Conservation (phyloP, 2,888 invertebrate species). For the Synanthedon vespiformis region DNA sequence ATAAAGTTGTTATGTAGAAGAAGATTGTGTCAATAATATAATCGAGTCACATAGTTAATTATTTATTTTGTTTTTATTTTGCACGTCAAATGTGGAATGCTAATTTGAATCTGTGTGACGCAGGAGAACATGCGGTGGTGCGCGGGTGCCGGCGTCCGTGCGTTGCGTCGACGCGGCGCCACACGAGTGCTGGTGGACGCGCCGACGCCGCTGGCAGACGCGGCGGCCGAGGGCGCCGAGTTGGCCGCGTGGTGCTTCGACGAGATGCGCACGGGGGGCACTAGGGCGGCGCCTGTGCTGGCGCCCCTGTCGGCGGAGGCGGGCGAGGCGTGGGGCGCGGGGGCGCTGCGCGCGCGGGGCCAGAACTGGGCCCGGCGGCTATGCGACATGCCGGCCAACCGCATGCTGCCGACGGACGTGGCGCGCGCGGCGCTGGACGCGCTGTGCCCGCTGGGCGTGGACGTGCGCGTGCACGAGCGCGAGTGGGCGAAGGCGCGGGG, state of each 20-base stretch:
- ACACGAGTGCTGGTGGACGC: constrained; percentile 61
- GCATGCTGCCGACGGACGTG: constrained; percentile 81
- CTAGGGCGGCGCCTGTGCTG: not conserved
- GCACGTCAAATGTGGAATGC: too few relatives aligned
- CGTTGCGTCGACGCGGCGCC: constrained; percentile 27
- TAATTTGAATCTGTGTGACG: too few relatives aligned
- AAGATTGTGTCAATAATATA: too few relatives aligned
- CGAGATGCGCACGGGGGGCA: not conserved
- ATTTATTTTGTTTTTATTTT: too few relatives aligned
- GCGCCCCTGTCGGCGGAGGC: not conserved
- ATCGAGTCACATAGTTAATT: too few relatives aligned
- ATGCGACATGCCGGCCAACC: constrained; percentile 82
- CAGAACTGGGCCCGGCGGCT: constrained; percentile 83
- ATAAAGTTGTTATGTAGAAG: too few relatives aligned
- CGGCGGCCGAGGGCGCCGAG: constrained; percentile 76
- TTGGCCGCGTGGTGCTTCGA: constrained; percentile 70
- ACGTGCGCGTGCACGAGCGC: constrained; percentile 66
- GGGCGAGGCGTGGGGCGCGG: constrained; percentile 62
- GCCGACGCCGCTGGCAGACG: constrained; percentile 59
- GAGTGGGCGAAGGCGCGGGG: constrained; percentile 74
- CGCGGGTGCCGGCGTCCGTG: constrained; percentile 41
- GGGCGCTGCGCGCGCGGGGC: constrained; percentile 73
- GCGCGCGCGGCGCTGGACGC: constrained; percentile 72
- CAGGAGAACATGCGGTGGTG: constrained; percentile 52
- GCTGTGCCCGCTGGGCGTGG: constrained; percentile 71